Evolutionary conservation across 53 echinoderm and acorn worm species (phyloP), one percentile per base, ranked within the genome.

Genomic region (Glandiceps talaboti): DNA sequence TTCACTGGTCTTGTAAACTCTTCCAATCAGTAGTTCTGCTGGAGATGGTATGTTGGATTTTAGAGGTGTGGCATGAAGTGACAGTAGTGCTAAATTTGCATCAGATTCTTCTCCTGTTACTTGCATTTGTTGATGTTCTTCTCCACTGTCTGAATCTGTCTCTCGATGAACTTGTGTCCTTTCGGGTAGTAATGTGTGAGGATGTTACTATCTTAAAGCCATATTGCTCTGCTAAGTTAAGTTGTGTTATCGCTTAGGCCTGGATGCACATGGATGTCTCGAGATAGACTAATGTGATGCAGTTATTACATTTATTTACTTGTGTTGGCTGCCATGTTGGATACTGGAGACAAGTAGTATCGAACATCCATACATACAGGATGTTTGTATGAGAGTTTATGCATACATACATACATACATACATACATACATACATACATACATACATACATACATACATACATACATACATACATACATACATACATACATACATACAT

Each of bases 91-190:
- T 76, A 89, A 28, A 0, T 82, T 85, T 31, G 77, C 32, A 27
- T 84, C 74, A n/a, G n/a, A n/a, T n/a, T n/a, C 64, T 73, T 31
- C 29, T 94, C 88, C 73, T 91, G 88, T 12, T 82, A 79, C 78
- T 32, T 80, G 79, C 94, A 94, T 74, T 85, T 91, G 27, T 79
- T 84, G 74, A 88, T 30, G 26, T 84, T 29, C 0, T 83, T 33
- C 30, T 90, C 87, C 27, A 93, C 85, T 6, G 93, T 90, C 30
- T 84, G 76, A 6, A 94, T 90, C 80, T 79, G 90, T 1, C 90
- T 64, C 29, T 94, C 93, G 0, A 83, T 90, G 30, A 90, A 31
- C 28, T 88, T 84, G 25, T 93, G 90, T 25, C 86, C 85, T 12
- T 81, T 74, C 0, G 93, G 90, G 79, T 90, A 90, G 26, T 85